phyloP scores from a whole-genome alignment of 2,888 invertebrate species.

The Napeogenes inachia region DNA sequence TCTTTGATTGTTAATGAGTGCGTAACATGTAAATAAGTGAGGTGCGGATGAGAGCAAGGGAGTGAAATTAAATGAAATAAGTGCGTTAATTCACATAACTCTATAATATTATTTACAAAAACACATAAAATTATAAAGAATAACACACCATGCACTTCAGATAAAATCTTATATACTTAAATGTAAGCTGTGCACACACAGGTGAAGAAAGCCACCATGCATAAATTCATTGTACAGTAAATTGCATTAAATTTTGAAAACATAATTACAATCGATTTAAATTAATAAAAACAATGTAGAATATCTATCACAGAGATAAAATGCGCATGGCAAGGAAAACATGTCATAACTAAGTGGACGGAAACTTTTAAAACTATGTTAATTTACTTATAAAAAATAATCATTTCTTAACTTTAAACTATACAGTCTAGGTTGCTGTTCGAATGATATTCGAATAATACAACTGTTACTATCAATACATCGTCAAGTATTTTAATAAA shows the following conservation, averaged over 20 bases:
- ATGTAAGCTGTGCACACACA: slow-evolving; percentile 69
- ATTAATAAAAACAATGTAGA: slow-evolving; percentile 37
- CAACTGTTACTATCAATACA: slow-evolving; percentile 3
- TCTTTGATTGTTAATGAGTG: slow-evolving; percentile 32
- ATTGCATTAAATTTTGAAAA: slow-evolving; percentile 15
- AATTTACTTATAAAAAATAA: slow-evolving; percentile 11
- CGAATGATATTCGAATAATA: neutral
- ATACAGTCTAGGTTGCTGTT: neutral
- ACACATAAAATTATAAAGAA: slow-evolving; percentile 59
- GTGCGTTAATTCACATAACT: slow-evolving; percentile 72
- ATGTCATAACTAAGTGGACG: slow-evolving; percentile 48
- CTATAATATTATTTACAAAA: slow-evolving; percentile 74
- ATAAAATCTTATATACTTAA: slow-evolving; percentile 57
- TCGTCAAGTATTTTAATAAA: neutral
- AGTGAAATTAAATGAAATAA: slow-evolving; percentile 70
- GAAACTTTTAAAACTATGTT: slow-evolving; percentile 34
- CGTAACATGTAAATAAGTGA: slow-evolving; percentile 47
- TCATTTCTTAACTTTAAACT: neutral
- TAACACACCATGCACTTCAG: slow-evolving; percentile 77
- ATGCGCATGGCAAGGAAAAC: slow-evolving; percentile 53
- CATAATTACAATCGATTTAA: slow-evolving; percentile 17
- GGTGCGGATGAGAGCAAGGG: slow-evolving; percentile 60
- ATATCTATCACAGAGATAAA: slow-evolving; percentile 56
- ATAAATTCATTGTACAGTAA: slow-evolving; percentile 25
- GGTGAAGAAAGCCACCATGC: slow-evolving; percentile 46